Conservation (phyloP, 2,888 invertebrate species). For the Branchipolynoe longqiensis region DNA sequence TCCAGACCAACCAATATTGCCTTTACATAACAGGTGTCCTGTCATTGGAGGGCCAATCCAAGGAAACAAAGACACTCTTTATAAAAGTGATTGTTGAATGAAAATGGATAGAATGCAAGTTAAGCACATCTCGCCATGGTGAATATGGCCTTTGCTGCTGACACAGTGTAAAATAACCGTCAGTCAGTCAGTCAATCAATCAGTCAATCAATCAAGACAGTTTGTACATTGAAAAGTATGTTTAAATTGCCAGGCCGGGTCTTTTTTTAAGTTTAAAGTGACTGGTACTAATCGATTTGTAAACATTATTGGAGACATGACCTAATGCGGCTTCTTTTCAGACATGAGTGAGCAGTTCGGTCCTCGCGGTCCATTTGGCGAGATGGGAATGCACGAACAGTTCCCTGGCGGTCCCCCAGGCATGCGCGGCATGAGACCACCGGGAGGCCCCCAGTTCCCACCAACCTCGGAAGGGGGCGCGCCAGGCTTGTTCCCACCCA, state of each 20-base stretch:
- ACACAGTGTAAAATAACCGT: neutral
- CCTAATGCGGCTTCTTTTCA: neutral
- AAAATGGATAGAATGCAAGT: too few species aligned
- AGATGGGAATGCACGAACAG: conserved; percentile 31
- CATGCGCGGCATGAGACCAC: conserved; percentile 25
- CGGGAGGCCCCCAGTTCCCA: conserved; percentile 23
- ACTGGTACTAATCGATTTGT: too few species aligned
- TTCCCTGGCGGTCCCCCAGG: conserved; percentile 5
- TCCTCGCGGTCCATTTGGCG: conserved; percentile 43
- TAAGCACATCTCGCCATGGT: too few species aligned
- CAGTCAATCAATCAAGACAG: neutral
- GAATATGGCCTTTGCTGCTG: too few species aligned
- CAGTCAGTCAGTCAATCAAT: neutral
- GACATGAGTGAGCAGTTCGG: conserved; percentile 58
- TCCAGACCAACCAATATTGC: too few species aligned
- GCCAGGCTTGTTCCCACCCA: conserved; percentile 27
- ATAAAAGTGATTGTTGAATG: too few species aligned
- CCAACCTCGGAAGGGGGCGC: conserved; percentile 36
- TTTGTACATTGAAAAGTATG: neutral
- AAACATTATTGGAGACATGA: too few species aligned
- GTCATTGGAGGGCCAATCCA: too few species aligned
- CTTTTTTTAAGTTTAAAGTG: too few species aligned
- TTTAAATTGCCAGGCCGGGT: neutral
- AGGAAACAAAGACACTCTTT: too few species aligned
- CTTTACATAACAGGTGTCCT: too few species aligned